A percentile compares a stretch with the other conserved stretches of the same genome.
phyloP scores from a whole-genome alignment of 2,797 vertebrate genomes.

The Ataeniobius toweri region DNA sequence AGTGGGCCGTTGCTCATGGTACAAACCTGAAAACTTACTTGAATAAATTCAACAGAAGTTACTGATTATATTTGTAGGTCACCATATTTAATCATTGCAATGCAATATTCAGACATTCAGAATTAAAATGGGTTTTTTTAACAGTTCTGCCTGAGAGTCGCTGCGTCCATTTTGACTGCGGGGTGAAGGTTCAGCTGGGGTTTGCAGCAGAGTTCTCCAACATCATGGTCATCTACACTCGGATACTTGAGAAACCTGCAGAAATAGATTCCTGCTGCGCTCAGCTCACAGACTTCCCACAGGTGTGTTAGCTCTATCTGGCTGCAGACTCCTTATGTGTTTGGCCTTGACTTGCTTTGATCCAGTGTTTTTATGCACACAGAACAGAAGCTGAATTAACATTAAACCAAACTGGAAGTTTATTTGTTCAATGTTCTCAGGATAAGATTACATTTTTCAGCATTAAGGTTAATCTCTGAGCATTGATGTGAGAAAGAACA shows the following conservation, averaged over 20 bases:
- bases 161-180: conserved; percentile 82
- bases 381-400: not conserved
- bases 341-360: not conserved
- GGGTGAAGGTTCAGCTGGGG: conserved; percentile 84
- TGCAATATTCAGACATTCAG: too few species aligned
- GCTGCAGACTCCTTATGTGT: not conserved
- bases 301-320: conserved; percentile 65
- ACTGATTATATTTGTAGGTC: not conserved
- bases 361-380: not conserved
- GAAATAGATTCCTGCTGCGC: conserved; percentile 81
- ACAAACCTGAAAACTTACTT: not conserved
- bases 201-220: conserved; percentile 91
- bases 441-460: not conserved
- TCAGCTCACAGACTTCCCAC: conserved; percentile 82
- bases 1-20: conserved; percentile 89
- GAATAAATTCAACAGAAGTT: not conserved
- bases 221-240: conserved; percentile 89
- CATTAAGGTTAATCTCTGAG: not conserved
- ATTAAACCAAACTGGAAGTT: not conserved
- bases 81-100: not conserved
- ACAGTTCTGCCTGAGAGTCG: conserved; percentile 82
- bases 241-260: conserved; percentile 77
- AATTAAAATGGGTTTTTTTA: not conserved
- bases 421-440: not conserved
- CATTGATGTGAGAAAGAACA: not conserved